Base-by-base conservation (phyloP, 2,888 invertebrate genomes). In the Hirtodrosophila duncani region DNA sequence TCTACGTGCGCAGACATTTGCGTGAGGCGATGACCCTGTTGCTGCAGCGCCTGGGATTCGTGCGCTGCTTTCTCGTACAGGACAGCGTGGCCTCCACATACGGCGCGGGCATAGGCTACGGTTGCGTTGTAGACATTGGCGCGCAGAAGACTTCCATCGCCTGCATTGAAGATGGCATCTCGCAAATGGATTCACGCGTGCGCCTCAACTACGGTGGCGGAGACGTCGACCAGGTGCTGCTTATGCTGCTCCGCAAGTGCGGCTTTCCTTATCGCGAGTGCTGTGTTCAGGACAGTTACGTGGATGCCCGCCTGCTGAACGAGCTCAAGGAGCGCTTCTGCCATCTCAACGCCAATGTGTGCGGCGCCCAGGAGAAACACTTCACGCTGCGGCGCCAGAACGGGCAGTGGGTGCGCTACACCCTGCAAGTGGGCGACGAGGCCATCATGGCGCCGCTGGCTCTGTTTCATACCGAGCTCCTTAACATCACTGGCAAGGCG, bases 91-190 rank as follows among this genome's bases (percentile, higher is more conserved):
- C 94, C 31, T 93, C 94, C 4, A 93, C 94, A 7, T 95, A 94
- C 87, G 95, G 95, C 2, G 92, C 94, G 10, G 95, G 95, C 7
- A 86, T 94, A 9, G 91, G 92, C 34, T 94, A 93, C 80, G 97
- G 97, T 0, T 98, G 98, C 87, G 96, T 98, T 0, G 94, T 98
- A 0, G 97, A 98, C 84, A 92, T 98, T 39, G 98, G 98, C 0
- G 97, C 97, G 83, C 96, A 97, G 84, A 98, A 98, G 88, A 96
- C 96, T 0, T 95, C 97, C 0, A 93, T 98, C 11, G 96, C 96
- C 1, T 98, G 98, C 88, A 96, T 98, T 1, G 98, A 98, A 88
- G 98, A 98, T 88, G 97, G 97, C 1, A 94, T 98, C 53, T 97
- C 97, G 14, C 95, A 96, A 80, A 91, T 93, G 65, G 92, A 93